A percentile compares a stretch with the other conserved stretches of the same genome.
phyloP scores from a whole-genome alignment of 2,113 vertebrate species.

The Nycticorax nycticorax region DNA sequence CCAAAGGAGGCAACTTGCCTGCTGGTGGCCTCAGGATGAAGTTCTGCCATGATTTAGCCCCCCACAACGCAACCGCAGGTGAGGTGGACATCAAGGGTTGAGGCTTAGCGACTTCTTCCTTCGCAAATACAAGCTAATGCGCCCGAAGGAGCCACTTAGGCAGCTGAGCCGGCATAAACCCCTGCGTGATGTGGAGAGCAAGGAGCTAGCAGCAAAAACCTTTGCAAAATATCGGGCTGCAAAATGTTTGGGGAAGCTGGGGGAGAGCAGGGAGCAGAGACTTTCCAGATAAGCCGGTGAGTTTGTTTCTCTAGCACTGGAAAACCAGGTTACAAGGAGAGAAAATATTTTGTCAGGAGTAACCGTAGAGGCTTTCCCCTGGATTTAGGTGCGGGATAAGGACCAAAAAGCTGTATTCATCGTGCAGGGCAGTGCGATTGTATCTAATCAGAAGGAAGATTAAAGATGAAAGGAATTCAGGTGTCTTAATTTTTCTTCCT shows the following conservation, averaged over 20 bases:
- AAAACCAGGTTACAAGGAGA: not conserved
- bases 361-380: not conserved
- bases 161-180: not conserved
- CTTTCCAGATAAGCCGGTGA: not conserved
- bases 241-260: accelerated
- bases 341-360: not conserved
- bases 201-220: not conserved
- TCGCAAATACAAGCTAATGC: accelerated
- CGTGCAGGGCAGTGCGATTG: not conserved
- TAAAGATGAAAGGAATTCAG: not conserved
- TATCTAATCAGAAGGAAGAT: not conserved
- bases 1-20: not conserved
- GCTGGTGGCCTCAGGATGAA: not conserved
- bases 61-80: accelerated
- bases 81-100: not conserved
- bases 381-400: not conserved
- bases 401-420: not conserved
- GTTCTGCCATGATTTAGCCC: not conserved
- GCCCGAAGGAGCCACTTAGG: not conserved
- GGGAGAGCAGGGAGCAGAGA: not conserved
- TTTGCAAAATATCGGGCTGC: not conserved
- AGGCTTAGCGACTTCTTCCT: not conserved
- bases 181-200: accelerated
- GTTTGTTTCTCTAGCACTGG: not conserved
- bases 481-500: not conserved